Evolutionary conservation across 2,113 vertebrate genomes (phyloP), one percentile per base, ranked within the genome.

Genomic region (Malurus elegans): DNA sequence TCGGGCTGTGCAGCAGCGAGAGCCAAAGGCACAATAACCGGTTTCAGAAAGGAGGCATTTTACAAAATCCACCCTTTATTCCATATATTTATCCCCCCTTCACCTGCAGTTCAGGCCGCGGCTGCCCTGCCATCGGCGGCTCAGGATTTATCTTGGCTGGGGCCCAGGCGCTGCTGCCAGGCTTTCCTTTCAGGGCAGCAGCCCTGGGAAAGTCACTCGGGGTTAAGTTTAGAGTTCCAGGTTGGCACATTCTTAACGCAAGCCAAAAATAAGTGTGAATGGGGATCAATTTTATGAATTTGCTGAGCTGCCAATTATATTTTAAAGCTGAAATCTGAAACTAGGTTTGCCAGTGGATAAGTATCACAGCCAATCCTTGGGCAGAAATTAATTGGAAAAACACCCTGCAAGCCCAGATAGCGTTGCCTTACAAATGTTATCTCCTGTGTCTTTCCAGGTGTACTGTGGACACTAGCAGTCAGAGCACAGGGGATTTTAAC

Each of bases 241-340:
- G 92, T 94, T 97, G 95, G 94, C 94, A 95, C 94, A 79, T 95
- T 95, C 95, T 96, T 95, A 94, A 94, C 4, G 4, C 85, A 80
- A 94, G 95, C 93, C 94, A 96, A 97, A 95, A 95, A 93, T 84
- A 97, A 96, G 95, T 95, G 92, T 95, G 90, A 94, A 96, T 83
- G 88, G 88, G 79, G 85, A 97, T 93, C 96, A 94, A 96, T 95
- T 90, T 95, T 89, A 95, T 94, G 94, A 95, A 97, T 96, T 90
- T 96, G 96, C 94, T 97, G 95, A 96, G 96, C 95, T 97, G 95
- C 95, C 95, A 96, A 92, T 93, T 96, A 93, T 95, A 96, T 96
- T 97, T 95, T 96, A 95, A 87, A 96, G 80, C 94, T 95, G 95
- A 95, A 96, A 97, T 48, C 66, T 57, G 95, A 97, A 86, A 79